Evolutionary conservation across 2,797 vertebrate genomes (phyloP), one percentile per base, ranked within the genome.

Genomic region (Tapera naevia): DNA sequence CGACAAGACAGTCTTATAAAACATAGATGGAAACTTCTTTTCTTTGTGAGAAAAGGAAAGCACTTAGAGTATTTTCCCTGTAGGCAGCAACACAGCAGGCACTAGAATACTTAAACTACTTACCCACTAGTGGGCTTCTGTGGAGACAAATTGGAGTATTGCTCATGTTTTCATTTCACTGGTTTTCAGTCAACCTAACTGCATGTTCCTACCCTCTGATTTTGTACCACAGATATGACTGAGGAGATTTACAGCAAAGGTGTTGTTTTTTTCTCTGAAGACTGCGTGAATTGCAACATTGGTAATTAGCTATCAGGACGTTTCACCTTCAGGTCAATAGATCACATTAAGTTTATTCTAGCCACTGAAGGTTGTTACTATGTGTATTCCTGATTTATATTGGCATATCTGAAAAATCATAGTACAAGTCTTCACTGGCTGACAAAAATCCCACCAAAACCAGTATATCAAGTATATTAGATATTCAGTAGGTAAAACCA

Each of bases 41-140:
- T 87, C 53, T 74, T 85, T 91, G 39, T 56, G 65, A 91, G 71
- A 85, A 94, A 89, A 54, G 24, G 57, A 80, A 95, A 91, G 92
- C 93, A 93, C 93, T 96, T 95, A 91, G 46, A 80, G 48, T 80
- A 82, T 95, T 94, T 94, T 87, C 93, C 93, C 95, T 67, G 69
- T 85, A 93, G 92, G 92, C 94, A 96, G 85, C 50, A 88, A 91
- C 79, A 94, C 81, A 95, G 79, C n/a, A 87, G 57, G 70, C 84
- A 92, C 65, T 86, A 51, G 89, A 93, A 95, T 83, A 80, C 69
- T 41, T 86, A 81, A 86, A 78, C 75, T 88, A 92, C 81, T 94
- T 94, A 92, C 72, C 73, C 89, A 89, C 71, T 72, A 78, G 61
- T 91, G 61, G 78, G 22, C 39, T 95, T 91, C 91, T 65, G 33